Evolutionary conservation across 2,113 vertebrate species (phyloP).

Genomic region (Pelvicachromis taeniatus): DNA sequence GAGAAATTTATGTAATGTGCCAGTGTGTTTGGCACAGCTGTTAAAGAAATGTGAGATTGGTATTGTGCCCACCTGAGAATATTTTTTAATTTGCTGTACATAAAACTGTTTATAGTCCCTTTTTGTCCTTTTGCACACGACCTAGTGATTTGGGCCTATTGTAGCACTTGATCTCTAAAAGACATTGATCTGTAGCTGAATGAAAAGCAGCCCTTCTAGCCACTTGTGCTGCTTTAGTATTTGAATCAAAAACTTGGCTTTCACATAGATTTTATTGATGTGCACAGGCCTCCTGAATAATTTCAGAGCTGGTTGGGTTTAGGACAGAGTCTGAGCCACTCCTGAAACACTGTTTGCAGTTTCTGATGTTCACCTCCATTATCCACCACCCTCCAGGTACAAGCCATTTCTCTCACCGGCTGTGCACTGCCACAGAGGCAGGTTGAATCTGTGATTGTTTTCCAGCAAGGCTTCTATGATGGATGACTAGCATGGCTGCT

Average conservation of each 20-base stretch:
- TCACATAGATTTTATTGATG: conserved; percentile 21
- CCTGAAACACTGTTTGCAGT: conserved; percentile 25
- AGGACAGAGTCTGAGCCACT: conserved; percentile 3
- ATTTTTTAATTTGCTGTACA: neutral
- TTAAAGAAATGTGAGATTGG: neutral
- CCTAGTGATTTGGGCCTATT: neutral
- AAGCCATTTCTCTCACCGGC: conserved; percentile 43
- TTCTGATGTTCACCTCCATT: conserved; percentile 38
- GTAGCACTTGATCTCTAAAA: neutral
- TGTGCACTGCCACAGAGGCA: conserved; percentile 33
- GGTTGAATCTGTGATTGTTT: conserved; percentile 61
- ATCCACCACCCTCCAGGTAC: conserved; percentile 47
- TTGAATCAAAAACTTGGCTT: conserved; percentile 1
- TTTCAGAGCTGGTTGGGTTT: conserved; percentile 24
- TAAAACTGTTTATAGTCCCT: neutral
- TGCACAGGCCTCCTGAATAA: conserved; percentile 20
- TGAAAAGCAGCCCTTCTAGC: neutral
- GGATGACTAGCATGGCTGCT: conserved; percentile 48
- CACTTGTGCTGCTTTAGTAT: neutral
- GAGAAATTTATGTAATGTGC: neutral
- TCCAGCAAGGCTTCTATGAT: conserved; percentile 48
- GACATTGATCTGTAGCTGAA: neutral
- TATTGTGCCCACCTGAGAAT: neutral
- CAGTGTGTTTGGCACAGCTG: neutral
- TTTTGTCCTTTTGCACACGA: neutral